These are phyloP conservation scores for Aphaenogaster floridana DNA, from an alignment of 1,140 invertebrate species.

Conservation along the genomic window DNA sequence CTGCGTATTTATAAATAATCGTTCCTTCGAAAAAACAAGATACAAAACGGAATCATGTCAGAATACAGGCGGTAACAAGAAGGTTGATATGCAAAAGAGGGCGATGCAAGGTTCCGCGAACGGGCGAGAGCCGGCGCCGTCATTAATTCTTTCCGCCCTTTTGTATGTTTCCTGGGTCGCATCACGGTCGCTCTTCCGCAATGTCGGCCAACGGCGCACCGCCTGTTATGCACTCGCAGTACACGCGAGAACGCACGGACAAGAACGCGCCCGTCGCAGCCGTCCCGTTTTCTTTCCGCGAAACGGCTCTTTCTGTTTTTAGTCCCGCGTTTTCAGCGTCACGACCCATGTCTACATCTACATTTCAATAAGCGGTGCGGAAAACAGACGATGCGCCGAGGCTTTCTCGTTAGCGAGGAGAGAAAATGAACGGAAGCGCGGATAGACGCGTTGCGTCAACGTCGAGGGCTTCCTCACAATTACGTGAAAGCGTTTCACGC, in stretches of 20 bases:
- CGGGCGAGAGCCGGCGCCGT: conserved; percentile 40
- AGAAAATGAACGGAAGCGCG: conserved; percentile 26
- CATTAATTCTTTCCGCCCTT: conserved; percentile 80
- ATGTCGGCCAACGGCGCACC: conserved; percentile 49
- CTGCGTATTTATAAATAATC: conserved; percentile 38
- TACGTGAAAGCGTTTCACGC: conserved; percentile 41
- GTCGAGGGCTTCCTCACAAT: conserved; percentile 42
- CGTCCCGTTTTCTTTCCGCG: neutral
- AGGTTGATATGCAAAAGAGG: neutral
- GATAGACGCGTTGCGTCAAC: conserved; percentile 40
- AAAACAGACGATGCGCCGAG: conserved; percentile 33
- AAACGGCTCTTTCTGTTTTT: neutral
- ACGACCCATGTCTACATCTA: conserved; percentile 15
- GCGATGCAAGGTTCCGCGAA: conserved; percentile 32
- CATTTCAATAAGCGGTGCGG: conserved; percentile 56
- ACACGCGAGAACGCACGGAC: neutral
- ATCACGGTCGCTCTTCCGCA: conserved; percentile 44
- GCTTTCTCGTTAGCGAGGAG: conserved; percentile 39
- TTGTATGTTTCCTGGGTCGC: conserved; percentile 68
- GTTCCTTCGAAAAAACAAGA: neutral
- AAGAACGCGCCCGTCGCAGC: neutral
- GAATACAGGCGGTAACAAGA: conserved; percentile 6
- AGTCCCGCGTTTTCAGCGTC: neutral
- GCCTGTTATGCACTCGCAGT: neutral
- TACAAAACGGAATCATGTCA: neutral